phyloP scores from a whole-genome alignment of 2,797 vertebrate genomes.

The Catostomus latipinnis region DNA sequence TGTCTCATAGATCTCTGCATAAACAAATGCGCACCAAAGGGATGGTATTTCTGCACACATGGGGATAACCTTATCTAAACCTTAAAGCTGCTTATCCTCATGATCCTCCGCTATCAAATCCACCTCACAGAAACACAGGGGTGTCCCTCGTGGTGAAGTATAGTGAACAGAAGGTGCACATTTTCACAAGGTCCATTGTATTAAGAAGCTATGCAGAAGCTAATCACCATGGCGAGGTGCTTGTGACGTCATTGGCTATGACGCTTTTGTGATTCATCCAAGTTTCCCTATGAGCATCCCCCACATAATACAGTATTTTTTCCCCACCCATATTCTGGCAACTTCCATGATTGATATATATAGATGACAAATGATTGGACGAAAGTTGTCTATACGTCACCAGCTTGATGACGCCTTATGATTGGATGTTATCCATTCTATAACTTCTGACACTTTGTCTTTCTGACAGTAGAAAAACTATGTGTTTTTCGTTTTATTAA shows the following conservation, averaged over 20 bases:
- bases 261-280: conserved; percentile 3
- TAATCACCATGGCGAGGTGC: background rate
- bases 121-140: background rate
- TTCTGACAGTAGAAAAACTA: too few species aligned
- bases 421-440: too few species aligned
- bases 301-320: too few species aligned
- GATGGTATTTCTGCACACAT: background rate
- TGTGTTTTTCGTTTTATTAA: too few species aligned
- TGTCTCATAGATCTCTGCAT: background rate
- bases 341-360: too few species aligned
- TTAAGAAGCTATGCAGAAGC: background rate
- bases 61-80: conserved; percentile 2
- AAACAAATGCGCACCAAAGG: background rate
- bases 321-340: too few species aligned
- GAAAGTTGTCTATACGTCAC: too few species aligned
- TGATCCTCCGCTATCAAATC: background rate
- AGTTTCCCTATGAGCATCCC: background rate
- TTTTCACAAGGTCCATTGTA: background rate
- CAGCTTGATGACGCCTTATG: too few species aligned
- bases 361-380: too few species aligned
- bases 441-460: too few species aligned
- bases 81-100: conserved; percentile 22
- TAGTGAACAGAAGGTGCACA: background rate
- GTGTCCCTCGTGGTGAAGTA: conserved; percentile 23
- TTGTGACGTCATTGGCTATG: background rate